Evolutionary conservation across 2,113 vertebrate genomes (phyloP), one percentile per base, ranked within the genome.

Genomic region (Picathartes gymnocephalus): DNA sequence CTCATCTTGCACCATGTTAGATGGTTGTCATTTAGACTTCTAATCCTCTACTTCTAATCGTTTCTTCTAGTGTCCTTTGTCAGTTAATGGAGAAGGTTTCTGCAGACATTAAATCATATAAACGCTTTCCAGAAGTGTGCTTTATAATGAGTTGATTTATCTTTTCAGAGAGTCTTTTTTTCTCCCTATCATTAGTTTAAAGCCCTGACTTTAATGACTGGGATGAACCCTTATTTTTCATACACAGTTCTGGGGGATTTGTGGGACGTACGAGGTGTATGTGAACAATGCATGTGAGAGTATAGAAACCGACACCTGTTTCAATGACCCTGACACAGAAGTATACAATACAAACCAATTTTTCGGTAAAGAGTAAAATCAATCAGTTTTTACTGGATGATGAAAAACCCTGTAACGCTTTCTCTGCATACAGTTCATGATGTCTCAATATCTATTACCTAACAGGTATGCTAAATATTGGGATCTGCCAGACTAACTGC

Each of bases 181-280:
- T 5, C 19, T n/a, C 16, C 10, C 3, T 21, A 17, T 25, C 1
- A 23, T 24, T 57, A 42, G 3, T 57, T 83, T 56, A 44, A 74
- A 74, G 37, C 24, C 47, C 7, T 54, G 31, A 45, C 14, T 70
- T 73, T 66, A 25, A 23, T 31, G 23, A 11, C 11, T 80, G 17
- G 35, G 6, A 42, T 23, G 6, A 83, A 57, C 57, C 9, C 5
- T 51, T 44, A 20, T 54, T 47, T 47, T 19, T 18, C 24, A 71
- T 11, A 61, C 31, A 76, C 6, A 56, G 5, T 56, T 66, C 5
- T 17, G 47, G 6, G 11, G 10, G 2, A n/a, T 37, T 15, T 82
- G n/a, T 70, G 23, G 15, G 18, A 23, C 15, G 5, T 21, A 51
- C 3, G 24, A 57, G 10, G 17, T 82, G 31, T 0, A 0, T 10